A percentile compares a stretch with the other conserved stretches of the same genome.
Conservation (phyloP, 2,888 invertebrate genomes). For the Azorinus chamasolen region DNA sequence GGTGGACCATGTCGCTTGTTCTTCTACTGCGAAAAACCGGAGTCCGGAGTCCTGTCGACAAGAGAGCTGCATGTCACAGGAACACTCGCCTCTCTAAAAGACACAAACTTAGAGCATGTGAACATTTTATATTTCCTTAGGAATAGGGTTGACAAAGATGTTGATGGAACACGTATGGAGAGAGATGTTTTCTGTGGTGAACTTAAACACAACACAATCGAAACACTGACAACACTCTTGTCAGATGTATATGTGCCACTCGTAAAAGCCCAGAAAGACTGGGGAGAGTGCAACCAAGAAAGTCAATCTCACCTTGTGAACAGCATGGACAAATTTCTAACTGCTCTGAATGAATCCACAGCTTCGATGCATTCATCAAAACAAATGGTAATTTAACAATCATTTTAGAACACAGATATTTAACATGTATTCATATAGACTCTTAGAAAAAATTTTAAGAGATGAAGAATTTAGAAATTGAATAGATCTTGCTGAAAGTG, state of each 20-base stretch:
- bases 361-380: slow-evolving; percentile 81
- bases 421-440: too few relatives aligned
- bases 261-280: slow-evolving; percentile 83
- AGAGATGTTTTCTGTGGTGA: slow-evolving; percentile 85
- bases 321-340: slow-evolving; percentile 84
- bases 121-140: slow-evolving; percentile 85
- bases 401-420: background rate
- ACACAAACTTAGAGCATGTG: slow-evolving; percentile 80
- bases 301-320: slow-evolving; percentile 80
- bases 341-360: slow-evolving; percentile 82
- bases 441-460: too few relatives aligned
- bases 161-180: slow-evolving; percentile 83
- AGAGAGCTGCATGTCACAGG: slow-evolving; percentile 81
- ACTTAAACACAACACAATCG: slow-evolving; percentile 85
- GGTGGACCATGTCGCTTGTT: slow-evolving; percentile 85
- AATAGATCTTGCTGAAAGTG: too few relatives aligned
- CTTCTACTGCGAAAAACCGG: slow-evolving; percentile 83
- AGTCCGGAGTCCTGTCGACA: slow-evolving; percentile 75
- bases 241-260: slow-evolving; percentile 85
- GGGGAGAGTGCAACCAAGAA: slow-evolving; percentile 85
- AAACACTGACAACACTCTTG: slow-evolving; percentile 82
- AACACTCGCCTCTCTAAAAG: slow-evolving; percentile 82
- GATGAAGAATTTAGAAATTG: too few relatives aligned
- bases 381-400: slow-evolving; percentile 79
- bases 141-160: slow-evolving; percentile 82